Percentiles rank a stretch among this genome's conserved stretches.
Conservation (phyloP, 2,113 vertebrate species). For the Centropristis striata region DNA sequence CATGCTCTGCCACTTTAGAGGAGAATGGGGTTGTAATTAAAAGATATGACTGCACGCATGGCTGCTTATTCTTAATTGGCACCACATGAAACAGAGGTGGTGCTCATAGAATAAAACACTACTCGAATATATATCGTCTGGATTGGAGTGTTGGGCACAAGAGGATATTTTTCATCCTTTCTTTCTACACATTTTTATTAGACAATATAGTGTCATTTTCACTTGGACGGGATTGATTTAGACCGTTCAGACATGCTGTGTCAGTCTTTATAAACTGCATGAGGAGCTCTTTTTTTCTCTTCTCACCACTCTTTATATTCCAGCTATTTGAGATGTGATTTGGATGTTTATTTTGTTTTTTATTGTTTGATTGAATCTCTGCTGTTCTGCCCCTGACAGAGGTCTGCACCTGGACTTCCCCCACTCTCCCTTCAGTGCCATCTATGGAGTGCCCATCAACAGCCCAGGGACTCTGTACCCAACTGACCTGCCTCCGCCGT, state of each 20-base stretch:
- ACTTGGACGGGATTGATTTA: slow-evolving; percentile 10
- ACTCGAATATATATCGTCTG: not conserved
- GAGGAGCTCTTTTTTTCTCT: not conserved
- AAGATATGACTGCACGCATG: slow-evolving; percentile 68
- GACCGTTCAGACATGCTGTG: not conserved
- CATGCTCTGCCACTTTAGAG: slow-evolving; percentile 63
- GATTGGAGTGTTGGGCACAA: slow-evolving; percentile 11
- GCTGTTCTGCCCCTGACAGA: slow-evolving; percentile 79
- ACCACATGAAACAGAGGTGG: slow-evolving; percentile 55
- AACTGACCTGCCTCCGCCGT: slow-evolving; percentile 94
- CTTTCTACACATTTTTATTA: slow-evolving; percentile 10
- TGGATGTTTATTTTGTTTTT: not conserved
- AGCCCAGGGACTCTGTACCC: slow-evolving; percentile 94
- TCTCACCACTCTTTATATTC: slow-evolving; percentile 10
- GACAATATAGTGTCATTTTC: not conserved
- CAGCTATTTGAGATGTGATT: not conserved
- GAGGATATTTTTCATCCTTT: slow-evolving; percentile 19
- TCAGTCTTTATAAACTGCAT: not conserved
- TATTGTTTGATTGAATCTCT: slow-evolving; percentile 9
- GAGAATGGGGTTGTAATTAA: slow-evolving; percentile 78
- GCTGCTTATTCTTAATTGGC: slow-evolving; percentile 71
- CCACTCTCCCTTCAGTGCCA: slow-evolving; percentile 91
- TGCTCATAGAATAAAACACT: slow-evolving; percentile 14
- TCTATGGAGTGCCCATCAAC: slow-evolving; percentile 94
- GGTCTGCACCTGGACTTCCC: slow-evolving; percentile 93